Conservation (phyloP, 2,888 invertebrate genomes). For the Callyntrura guangdongensis region DNA sequence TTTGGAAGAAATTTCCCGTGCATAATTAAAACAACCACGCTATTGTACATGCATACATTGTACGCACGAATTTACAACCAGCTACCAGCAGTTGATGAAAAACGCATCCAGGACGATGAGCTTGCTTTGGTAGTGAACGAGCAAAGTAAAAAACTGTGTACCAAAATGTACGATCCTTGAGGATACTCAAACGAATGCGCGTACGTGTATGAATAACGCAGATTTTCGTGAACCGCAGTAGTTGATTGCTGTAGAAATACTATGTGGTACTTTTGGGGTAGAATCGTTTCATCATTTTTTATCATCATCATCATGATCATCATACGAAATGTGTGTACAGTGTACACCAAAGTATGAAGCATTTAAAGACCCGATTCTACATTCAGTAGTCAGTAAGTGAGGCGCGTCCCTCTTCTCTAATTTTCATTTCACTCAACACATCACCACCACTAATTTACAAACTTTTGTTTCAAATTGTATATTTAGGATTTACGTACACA, state of each 20-base stretch:
- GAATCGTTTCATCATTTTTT: too few species aligned
- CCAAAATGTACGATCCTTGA: neutral
- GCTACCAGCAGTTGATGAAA: neutral
- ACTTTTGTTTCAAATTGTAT: constrained; percentile 49
- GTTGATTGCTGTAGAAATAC: too few species aligned
- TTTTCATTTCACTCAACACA: constrained; percentile 66
- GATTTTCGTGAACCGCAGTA: neutral
- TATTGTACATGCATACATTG: too few species aligned
- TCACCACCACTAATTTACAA: constrained; percentile 68
- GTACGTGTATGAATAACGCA: neutral
- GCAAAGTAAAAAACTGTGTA: neutral
- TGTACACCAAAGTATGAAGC: too few species aligned
- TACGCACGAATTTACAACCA: neutral
- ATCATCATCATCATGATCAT: constrained; percentile 11
- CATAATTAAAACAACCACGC: constrained; percentile 59
- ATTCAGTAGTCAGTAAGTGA: neutral
- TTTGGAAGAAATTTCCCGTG: constrained; percentile 53
- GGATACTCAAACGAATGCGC: neutral
- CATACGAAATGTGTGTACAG: too few species aligned
- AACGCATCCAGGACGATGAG: too few species aligned
- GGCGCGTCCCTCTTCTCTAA: constrained; percentile 4
- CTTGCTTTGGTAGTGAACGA: neutral
- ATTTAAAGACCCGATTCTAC: constrained; percentile 20
- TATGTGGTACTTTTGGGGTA: too few species aligned
- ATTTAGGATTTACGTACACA: neutral